phyloP scores from a whole-genome alignment of 2,113 vertebrate genomes.

The Hyperoodon ampullatus region DNA sequence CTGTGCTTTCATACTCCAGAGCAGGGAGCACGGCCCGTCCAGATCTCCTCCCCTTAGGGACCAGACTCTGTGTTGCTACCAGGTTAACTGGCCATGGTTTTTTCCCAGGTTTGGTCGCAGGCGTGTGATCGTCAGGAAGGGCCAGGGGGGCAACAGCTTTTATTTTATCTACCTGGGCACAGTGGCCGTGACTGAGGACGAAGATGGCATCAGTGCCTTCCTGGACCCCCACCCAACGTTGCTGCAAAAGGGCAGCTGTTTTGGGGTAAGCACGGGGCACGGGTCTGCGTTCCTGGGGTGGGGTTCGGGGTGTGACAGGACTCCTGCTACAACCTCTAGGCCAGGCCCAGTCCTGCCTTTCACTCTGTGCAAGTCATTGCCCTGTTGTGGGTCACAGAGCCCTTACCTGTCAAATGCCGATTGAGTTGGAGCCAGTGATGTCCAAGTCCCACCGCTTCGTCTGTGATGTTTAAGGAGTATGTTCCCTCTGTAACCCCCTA shows the following conservation, averaged over 20 bases:
- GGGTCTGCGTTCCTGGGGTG: neutral
- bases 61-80: neutral
- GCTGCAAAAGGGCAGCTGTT: constrained; percentile 76
- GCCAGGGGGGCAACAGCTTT: constrained; percentile 74
- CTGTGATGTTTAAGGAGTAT: neutral
- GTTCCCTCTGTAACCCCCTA: neutral
- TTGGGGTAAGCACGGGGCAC: constrained; percentile 67
- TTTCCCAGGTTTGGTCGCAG: constrained; percentile 78
- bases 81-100: neutral
- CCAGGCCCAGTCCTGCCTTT: neutral
- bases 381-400: neutral
- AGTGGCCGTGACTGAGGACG: constrained; percentile 76
- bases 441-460: neutral
- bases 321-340: neutral
- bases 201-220: constrained; percentile 81
- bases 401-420: neutral
- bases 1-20: neutral
- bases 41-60: neutral
- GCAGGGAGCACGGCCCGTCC: neutral
- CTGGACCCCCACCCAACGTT: constrained; percentile 61
- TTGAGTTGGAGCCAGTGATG: neutral
- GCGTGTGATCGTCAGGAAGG: constrained; percentile 78
- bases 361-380: neutral
- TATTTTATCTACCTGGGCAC: constrained; percentile 79
- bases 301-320: neutral